phyloP scores from a whole-genome alignment of 2,113 vertebrate species.

The Glaucomys volans region DNA sequence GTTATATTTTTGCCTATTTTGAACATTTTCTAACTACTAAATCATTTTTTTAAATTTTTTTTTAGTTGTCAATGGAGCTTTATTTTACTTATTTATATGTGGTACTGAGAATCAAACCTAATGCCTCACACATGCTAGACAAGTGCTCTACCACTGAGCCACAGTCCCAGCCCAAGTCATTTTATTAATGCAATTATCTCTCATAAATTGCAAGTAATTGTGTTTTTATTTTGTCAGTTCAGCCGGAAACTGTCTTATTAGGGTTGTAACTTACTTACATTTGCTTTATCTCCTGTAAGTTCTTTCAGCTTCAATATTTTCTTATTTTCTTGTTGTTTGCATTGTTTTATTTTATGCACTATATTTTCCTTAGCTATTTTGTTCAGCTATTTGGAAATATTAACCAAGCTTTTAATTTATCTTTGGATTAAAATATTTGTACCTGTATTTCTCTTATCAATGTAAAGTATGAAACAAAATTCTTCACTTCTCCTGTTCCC shows the following conservation, averaged over 20 bases:
- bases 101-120: too few relatives aligned
- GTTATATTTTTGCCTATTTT: conserved; percentile 3
- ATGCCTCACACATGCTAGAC: too few relatives aligned
- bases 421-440: background rate
- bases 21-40: conserved; percentile 28
- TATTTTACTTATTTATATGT: too few relatives aligned
- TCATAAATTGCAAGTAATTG: conserved; percentile 4
- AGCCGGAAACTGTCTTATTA: conserved; percentile 27
- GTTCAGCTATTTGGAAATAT: conserved; percentile 10
- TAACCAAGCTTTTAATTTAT: conserved; percentile 7
- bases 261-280: background rate
- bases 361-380: background rate
- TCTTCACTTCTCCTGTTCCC: background rate
- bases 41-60: background rate
- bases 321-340: background rate
- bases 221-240: conserved; percentile 1
- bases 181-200: background rate
- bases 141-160: too few relatives aligned
- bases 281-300: background rate
- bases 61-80: too few relatives aligned
- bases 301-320: conserved; percentile 20
- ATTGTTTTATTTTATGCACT: background rate
- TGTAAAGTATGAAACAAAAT: background rate
- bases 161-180: background rate
- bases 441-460: background rate